Evolutionary conservation across 2,888 invertebrate genomes (phyloP).

Genomic region (Melipona bicolor): DNA sequence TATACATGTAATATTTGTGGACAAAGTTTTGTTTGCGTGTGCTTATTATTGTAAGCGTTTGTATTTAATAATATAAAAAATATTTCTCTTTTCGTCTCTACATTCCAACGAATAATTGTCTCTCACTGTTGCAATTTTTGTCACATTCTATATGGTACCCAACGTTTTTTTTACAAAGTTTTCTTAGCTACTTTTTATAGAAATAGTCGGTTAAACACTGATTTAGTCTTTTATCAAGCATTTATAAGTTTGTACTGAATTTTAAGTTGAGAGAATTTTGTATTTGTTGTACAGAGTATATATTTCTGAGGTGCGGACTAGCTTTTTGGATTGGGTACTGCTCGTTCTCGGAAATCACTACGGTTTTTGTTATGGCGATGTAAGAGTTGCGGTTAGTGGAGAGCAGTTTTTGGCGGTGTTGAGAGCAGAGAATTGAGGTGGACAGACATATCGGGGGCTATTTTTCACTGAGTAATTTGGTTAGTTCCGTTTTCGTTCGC

Average conservation of each 20-base stretch:
- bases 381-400: conserved; percentile 75
- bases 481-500: conserved; percentile 19
- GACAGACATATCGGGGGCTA: conserved; percentile 38
- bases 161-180: neutral
- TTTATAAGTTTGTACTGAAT: neutral
- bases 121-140: neutral
- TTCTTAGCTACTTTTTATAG: neutral
- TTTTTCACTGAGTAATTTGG: neutral
- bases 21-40: neutral
- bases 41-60: neutral
- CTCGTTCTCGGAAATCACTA: conserved; percentile 4
- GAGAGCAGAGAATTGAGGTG: conserved; percentile 75
- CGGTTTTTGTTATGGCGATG: conserved; percentile 51
- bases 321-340: neutral
- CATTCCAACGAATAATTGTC: neutral
- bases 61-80: neutral
- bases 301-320: neutral
- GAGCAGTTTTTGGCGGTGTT: conserved; percentile 73
- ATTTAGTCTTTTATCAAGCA: neutral
- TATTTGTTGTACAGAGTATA: neutral
- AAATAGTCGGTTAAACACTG: neutral
- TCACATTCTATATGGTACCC: neutral
- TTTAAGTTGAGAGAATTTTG: neutral
- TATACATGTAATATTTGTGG: neutral
- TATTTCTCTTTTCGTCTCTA: neutral